Evolutionary conservation across 2,888 invertebrate genomes (phyloP).

Genomic region (Patella caerulea): DNA sequence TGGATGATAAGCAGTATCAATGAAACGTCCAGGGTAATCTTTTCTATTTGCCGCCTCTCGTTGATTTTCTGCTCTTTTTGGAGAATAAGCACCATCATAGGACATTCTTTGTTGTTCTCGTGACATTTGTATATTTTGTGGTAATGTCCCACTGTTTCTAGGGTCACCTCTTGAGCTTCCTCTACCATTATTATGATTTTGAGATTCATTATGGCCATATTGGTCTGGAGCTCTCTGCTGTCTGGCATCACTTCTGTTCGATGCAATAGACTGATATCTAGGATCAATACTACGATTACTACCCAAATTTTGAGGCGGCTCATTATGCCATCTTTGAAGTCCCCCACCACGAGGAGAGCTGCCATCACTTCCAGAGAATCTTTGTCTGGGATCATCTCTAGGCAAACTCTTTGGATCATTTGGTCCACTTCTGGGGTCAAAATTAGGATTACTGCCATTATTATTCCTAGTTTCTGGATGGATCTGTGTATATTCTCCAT

Average conservation of each 20-base stretch:
- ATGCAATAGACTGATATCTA: slow-evolving; percentile 2
- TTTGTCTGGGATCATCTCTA: slow-evolving; percentile 14
- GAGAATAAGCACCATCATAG: slow-evolving; percentile 9
- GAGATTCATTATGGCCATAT: not conserved
- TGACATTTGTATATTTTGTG: not conserved
- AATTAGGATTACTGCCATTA: not conserved
- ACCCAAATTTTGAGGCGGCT: not conserved
- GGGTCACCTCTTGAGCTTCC: not conserved
- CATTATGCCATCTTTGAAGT: not conserved
- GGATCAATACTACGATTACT: not conserved
- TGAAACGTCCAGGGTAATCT: not conserved
- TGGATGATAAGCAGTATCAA: not conserved
- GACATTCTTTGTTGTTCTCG: not conserved
- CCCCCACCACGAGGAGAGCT: not conserved
- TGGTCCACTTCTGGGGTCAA: not conserved
- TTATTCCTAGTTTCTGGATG: slow-evolving; percentile 1
- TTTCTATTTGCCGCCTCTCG: not conserved
- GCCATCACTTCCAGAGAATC: slow-evolving; percentile 10
- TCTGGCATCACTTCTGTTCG: not conserved
- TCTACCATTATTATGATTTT: not conserved
- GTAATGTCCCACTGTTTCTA: not conserved
- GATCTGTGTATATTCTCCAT: not conserved
- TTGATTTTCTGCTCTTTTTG: slow-evolving; percentile 9
- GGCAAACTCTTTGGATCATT: not conserved
- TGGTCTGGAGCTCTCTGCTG: not conserved